A percentile compares a stretch with the other conserved stretches of the same genome.
These are phyloP conservation scores for Lithophane leautieri DNA, from an alignment of 2,888 invertebrate species.

Conservation along the genomic window DNA sequence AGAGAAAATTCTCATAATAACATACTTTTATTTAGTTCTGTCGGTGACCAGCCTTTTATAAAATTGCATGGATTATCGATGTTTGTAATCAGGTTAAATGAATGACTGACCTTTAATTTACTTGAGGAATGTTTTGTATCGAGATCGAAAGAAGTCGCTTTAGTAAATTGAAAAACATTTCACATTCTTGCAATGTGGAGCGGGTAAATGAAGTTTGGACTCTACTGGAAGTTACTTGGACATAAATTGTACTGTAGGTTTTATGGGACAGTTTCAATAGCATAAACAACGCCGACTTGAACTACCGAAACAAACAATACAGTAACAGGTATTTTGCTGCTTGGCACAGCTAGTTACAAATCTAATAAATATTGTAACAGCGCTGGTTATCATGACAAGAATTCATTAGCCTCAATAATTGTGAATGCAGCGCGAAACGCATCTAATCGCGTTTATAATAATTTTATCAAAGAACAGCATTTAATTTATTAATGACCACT, in stretches of 20 bases:
- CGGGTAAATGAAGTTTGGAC: conserved; percentile 25
- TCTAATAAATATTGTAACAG: conserved; percentile 67
- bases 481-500: conserved; percentile 65
- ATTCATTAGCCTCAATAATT: conserved; percentile 75
- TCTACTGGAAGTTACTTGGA: conserved; percentile 20
- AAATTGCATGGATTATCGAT: conserved; percentile 58
- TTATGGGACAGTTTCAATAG: conserved; percentile 27
- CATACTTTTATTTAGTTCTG: conserved; percentile 68
- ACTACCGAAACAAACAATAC: conserved; percentile 49
- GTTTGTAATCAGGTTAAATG: conserved; percentile 47
- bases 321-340: conserved; percentile 62
- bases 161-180: conserved; percentile 45
- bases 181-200: conserved; percentile 19
- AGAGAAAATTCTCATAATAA: conserved; percentile 77
- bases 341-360: conserved; percentile 63
- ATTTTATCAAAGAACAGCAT: conserved; percentile 58
- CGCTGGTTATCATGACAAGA: conserved; percentile 75
- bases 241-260: conserved; percentile 28
- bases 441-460: conserved; percentile 61
- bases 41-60: conserved; percentile 60
- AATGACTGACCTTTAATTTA: conserved; percentile 51
- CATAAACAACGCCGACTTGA: conserved; percentile 52
- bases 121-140: conserved; percentile 35
- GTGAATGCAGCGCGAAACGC: conserved; percentile 67
- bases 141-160: conserved; percentile 34